These are phyloP conservation scores for Dysidea cf. avara DNA, from an alignment of 37 sponge, comb jelly and placozoan species.

Conservation along the genomic window DNA sequence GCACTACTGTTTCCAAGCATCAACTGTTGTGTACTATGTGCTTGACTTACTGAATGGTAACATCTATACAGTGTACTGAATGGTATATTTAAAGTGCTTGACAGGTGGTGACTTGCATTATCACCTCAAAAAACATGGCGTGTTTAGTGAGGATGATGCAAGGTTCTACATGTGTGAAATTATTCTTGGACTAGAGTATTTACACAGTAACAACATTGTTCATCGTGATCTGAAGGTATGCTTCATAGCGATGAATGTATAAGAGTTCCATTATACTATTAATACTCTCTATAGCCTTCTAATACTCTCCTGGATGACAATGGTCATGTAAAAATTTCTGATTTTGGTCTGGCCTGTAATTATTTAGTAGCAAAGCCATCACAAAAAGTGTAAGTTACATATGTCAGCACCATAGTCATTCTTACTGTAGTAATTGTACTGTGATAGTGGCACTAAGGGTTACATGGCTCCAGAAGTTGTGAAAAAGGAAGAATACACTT, in stretches of 20 bases:
- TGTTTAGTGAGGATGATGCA: constrained; percentile 83
- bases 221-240: constrained; percentile 96
- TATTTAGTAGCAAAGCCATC: constrained; percentile 70
- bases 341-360: constrained; percentile 92
- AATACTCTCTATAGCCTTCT: constrained; percentile 90
- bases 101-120: constrained; percentile 97
- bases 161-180: constrained; percentile 94
- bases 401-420: too few species aligned
- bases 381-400: constrained; percentile 92
- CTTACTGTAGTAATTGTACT: too few species aligned
- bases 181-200: constrained; percentile 93
- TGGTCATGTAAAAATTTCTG: constrained; percentile 92
- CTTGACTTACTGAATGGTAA: constrained; percentile 95
- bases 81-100: too few species aligned
- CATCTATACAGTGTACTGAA: too few species aligned
- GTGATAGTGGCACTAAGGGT: constrained; percentile 98
- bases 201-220: constrained; percentile 84
- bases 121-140: constrained; percentile 89
- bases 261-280: too few species aligned
- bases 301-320: constrained; percentile 90
- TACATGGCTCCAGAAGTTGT: constrained; percentile 99
- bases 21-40: constrained; percentile 81
- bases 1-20: constrained; percentile 94
- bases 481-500: constrained; percentile 87
- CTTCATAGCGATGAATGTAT: too few species aligned